Base-by-base conservation (phyloP, 2,113 vertebrate species). In the Istiophorus platypterus region DNA sequence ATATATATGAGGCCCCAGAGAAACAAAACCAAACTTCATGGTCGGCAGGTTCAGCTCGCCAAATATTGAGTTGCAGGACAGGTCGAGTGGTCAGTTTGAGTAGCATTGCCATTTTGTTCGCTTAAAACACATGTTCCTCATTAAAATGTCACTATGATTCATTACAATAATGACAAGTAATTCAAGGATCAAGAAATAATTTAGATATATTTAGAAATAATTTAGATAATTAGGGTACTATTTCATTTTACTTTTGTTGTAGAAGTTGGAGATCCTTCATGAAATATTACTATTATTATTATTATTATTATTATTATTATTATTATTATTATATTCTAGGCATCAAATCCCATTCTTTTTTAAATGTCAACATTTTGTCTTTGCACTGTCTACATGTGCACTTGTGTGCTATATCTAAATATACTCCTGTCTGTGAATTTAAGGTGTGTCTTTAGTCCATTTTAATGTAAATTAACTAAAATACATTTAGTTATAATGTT, bases 21-120 rank as follows among this genome's bases (percentile, higher is more conserved):
- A 75, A 52, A 69, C 26, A 65, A 72, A 76, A 45, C 31, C 17
- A 72, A 72, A 72, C 56, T 24, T 80, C 47, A 67, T 67, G 39
- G n/a, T 79, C n/a, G 49, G 26, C 22, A 68, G 70, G 22, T 61
- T 61, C 29, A 76, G 18, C 22, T 65, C n/a, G 63, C 74, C 68
- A 81, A 6, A 75, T 76, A 27, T 54, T 54, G 3, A 81, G 18
- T 24, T 59, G 41, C 31, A 51, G 10, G 52, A 58, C 69, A 27
- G 24, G n/a, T 37, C 29, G 63, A 74, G 8, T 4, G n/a, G 26
- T 29, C 0, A 7, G 10, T 3, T 24, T 57, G 24, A 59, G 27
- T 18, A 39, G 9, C 4, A 37, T 41, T 37, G 7, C 24, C 18
- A 62, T 12, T 66, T 72, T 5, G 1, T 57, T 65, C 54, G 10